Conservation (phyloP, 2,797 vertebrate species). For the Sebastes vulpes region DNA sequence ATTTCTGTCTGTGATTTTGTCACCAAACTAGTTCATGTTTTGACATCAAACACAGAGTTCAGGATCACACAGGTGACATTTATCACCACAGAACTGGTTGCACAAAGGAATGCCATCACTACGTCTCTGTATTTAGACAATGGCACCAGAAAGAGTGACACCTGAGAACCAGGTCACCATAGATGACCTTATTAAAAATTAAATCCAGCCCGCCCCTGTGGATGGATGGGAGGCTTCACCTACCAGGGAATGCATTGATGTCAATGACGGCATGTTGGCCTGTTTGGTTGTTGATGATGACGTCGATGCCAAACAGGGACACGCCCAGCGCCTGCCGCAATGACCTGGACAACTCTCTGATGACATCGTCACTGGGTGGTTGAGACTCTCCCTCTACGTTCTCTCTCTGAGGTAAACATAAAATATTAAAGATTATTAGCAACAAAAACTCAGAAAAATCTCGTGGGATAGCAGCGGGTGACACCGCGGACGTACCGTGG, state of each 20-base stretch:
- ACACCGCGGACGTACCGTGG: conserved; percentile 88
- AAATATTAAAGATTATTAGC: background rate
- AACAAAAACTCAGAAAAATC: background rate
- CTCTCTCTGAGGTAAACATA: conserved; percentile 88
- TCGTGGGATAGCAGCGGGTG: fast-evolving
- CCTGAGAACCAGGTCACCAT: conserved; percentile 10
- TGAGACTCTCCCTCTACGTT: conserved; percentile 95
- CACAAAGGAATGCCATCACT: background rate
- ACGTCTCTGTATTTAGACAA: background rate
- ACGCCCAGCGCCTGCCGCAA: conserved; percentile 93
- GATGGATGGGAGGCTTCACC: background rate
- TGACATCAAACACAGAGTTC: background rate
- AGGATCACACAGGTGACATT: background rate
- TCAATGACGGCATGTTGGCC: conserved; percentile 97
- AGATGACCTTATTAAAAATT: background rate
- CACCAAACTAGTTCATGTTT: background rate
- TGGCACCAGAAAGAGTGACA: background rate
- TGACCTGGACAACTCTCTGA: conserved; percentile 92
- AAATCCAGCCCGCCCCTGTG: background rate
- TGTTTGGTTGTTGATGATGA: conserved; percentile 98
- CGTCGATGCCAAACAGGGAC: conserved; percentile 97
- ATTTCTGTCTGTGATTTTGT: too few relatives aligned
- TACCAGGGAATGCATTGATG: conserved; percentile 98
- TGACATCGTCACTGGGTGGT: conserved; percentile 93
- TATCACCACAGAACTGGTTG: background rate